phyloP scores from a whole-genome alignment of 2,113 vertebrate species.

The Phyllopteryx taeniolatus region DNA sequence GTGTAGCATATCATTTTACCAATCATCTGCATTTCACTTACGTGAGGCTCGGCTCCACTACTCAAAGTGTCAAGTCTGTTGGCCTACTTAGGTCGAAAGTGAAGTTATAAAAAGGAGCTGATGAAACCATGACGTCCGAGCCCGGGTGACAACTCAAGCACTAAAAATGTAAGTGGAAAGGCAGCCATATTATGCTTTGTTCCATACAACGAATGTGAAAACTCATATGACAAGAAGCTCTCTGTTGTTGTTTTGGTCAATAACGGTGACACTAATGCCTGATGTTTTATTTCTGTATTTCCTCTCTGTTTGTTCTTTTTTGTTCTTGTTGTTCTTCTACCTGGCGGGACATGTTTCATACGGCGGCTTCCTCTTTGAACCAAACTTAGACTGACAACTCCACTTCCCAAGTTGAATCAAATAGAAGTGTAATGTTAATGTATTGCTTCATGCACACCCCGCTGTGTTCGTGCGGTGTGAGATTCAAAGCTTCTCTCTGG shows the following conservation, averaged over 20 bases:
- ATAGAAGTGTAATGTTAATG: constrained; percentile 39
- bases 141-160: constrained; percentile 57
- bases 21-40: constrained; percentile 75
- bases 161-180: constrained; percentile 65
- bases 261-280: constrained; percentile 58
- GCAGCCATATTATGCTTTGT: constrained; percentile 57
- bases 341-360: constrained; percentile 42
- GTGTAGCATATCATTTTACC: constrained; percentile 72
- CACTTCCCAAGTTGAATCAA: constrained; percentile 28
- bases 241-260: constrained; percentile 64
- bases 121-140: constrained; percentile 66
- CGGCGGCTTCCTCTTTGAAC: constrained; percentile 23
- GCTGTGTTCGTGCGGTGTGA: constrained; percentile 5
- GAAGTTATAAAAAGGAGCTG: constrained; percentile 62
- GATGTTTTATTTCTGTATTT: constrained; percentile 49
- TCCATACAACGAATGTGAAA: constrained; percentile 55
- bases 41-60: constrained; percentile 50
- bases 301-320: constrained; percentile 31
- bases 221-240: constrained; percentile 64
- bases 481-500: background rate
- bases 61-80: constrained; percentile 68
- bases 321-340: constrained; percentile 38
- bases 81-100: constrained; percentile 67
- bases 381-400: constrained; percentile 41
- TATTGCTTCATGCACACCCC: background rate